These are phyloP conservation scores for Drosophila birchii DNA, from an alignment of 2,888 invertebrate genomes.

Conservation along the genomic window DNA sequence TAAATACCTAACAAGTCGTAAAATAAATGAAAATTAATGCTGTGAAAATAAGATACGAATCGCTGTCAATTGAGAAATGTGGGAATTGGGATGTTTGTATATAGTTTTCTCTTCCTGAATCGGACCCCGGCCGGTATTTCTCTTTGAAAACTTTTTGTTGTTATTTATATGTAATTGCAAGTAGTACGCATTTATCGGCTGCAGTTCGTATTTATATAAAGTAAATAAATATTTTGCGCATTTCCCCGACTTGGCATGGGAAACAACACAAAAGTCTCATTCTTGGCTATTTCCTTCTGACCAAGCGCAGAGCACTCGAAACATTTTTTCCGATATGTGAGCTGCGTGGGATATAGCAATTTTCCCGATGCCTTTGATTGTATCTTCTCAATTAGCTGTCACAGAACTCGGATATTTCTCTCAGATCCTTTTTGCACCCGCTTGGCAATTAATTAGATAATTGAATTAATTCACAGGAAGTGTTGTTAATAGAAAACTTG, in stretches of 20 bases:
- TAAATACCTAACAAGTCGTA: neutral
- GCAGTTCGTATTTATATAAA: conserved; percentile 32
- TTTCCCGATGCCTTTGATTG: conserved; percentile 5
- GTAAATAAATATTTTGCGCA: conserved; percentile 66
- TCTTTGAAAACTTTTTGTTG: conserved; percentile 12
- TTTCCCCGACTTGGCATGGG: conserved; percentile 61
- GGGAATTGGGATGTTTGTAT: neutral
- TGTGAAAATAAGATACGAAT: conserved; percentile 4
- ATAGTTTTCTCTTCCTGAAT: conserved; percentile 13
- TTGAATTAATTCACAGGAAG: conserved; percentile 78
- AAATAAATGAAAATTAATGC: neutral
- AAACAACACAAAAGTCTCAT: conserved; percentile 10
- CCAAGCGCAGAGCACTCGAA: conserved; percentile 34
- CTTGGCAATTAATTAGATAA: conserved; percentile 53
- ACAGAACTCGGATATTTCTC: conserved; percentile 10
- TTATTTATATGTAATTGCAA: conserved; percentile 2
- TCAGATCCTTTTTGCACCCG: conserved; percentile 26
- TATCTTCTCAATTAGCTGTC: conserved; percentile 42
- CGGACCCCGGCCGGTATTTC: conserved; percentile 2
- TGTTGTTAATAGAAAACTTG: conserved; percentile 35
- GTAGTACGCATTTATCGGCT: conserved; percentile 29
- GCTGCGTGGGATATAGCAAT: neutral
- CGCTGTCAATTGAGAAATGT: conserved; percentile 1
- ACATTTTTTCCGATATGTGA: conserved; percentile 7
- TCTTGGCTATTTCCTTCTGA: conserved; percentile 29